A percentile compares a stretch with the other conserved stretches of the same genome.
Evolutionary conservation across 2,888 invertebrate genomes (phyloP).

Genomic region (Acholoe squamosa): DNA sequence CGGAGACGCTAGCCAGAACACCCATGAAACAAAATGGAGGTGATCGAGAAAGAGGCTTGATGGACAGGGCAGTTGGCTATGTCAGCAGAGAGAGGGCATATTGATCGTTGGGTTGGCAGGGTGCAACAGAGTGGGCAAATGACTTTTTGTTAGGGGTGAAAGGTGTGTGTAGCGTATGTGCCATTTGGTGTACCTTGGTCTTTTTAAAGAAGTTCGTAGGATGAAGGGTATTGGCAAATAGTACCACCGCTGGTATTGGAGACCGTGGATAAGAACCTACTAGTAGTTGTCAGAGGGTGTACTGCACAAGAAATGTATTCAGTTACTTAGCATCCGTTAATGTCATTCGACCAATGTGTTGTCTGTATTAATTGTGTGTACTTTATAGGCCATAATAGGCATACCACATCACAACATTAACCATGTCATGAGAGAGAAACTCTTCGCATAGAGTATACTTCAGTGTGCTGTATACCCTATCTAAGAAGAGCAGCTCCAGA

Average conservation of each 20-base stretch:
- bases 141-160: constrained; percentile 11
- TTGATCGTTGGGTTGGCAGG: not conserved
- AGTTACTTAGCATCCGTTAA: too few species aligned
- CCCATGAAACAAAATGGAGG: constrained; percentile 22
- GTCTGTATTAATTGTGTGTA: too few species aligned
- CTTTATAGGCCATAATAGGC: too few species aligned
- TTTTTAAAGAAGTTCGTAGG: too few species aligned
- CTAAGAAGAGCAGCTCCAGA: not conserved
- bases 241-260: not conserved
- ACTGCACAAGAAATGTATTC: too few species aligned
- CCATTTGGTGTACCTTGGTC: too few species aligned
- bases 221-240: too few species aligned
- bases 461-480: too few species aligned
- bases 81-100: not conserved
- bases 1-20: constrained; percentile 45
- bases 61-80: constrained; percentile 39
- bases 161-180: not conserved
- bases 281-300: not conserved
- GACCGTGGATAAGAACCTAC: not conserved
- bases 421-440: too few species aligned
- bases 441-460: too few species aligned
- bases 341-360: too few species aligned
- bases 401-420: too few species aligned
- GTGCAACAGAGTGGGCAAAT: not conserved
- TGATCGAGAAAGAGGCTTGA: constrained; percentile 13